Evolutionary conservation across 2,113 vertebrate genomes (phyloP).

Genomic region (Larimichthys crocea): DNA sequence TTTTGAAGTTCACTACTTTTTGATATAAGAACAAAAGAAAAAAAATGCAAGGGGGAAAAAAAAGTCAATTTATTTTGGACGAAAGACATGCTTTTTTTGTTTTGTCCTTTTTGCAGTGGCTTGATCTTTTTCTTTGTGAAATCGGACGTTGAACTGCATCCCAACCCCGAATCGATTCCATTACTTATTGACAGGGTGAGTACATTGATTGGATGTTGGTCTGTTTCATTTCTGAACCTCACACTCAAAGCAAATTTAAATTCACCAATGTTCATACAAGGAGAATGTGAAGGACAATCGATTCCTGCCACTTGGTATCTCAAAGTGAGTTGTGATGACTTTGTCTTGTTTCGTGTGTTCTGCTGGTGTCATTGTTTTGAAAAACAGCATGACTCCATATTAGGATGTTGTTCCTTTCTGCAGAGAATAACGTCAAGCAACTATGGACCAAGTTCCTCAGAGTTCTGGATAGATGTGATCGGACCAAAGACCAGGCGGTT

Average conservation of each 20-base stretch:
- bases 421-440: conserved; percentile 82
- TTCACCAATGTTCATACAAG: background rate
- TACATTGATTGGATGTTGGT: conserved; percentile 26
- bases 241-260: background rate
- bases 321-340: background rate
- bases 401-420: background rate
- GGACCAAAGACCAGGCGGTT: conserved; percentile 81
- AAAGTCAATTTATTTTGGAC: background rate
- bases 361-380: background rate
- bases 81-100: background rate
- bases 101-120: conserved; percentile 82
- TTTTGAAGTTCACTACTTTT: background rate
- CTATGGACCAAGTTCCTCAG: conserved; percentile 54
- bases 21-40: background rate
- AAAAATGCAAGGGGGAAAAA: no score
- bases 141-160: conserved; percentile 82
- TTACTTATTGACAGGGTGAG: conserved; percentile 88
- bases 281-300: background rate
- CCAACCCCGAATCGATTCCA: conserved; percentile 76
- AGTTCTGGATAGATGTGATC: conserved; percentile 89
- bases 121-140: conserved; percentile 93
- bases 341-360: background rate
- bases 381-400: background rate
- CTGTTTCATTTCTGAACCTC: background rate
- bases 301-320: background rate